Percentiles rank a stretch among this genome's conserved stretches.
phyloP scores from a whole-genome alignment of 2,113 vertebrate genomes.

The Megaceryle torquata region DNA sequence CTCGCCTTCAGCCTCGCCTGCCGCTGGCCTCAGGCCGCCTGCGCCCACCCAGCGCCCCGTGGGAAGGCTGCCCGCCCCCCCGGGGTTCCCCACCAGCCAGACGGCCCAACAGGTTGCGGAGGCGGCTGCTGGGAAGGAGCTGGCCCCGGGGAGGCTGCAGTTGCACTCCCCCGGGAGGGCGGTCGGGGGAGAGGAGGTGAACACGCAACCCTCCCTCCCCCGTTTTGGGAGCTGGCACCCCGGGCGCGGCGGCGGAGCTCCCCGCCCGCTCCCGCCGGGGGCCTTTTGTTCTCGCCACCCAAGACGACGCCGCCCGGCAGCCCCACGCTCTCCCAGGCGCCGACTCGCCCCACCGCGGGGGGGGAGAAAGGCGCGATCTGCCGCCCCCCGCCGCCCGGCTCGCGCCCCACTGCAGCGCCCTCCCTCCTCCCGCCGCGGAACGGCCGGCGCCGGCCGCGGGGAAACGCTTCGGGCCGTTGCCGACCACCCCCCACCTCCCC shows the following conservation, averaged over 20 bases:
- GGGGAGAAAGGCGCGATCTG: background rate
- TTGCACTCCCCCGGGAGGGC: background rate
- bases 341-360: background rate
- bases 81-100: background rate
- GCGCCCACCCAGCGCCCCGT: background rate
- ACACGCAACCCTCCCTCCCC: no score
- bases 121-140: background rate
- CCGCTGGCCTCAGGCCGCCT: background rate
- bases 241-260: background rate
- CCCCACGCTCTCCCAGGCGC: conserved; percentile 29
- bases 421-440: background rate
- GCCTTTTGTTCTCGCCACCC: conserved; percentile 51
- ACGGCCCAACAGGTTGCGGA: conserved; percentile 6
- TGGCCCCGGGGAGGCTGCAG: background rate
- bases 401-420: background rate
- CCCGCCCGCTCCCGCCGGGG: conserved; percentile 13
- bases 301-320: conserved; percentile 42
- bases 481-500: background rate
- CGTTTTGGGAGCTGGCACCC: background rate
- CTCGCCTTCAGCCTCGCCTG: background rate
- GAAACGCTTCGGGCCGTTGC: background rate
- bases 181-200: background rate
- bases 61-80: background rate
- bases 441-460: background rate
- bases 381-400: background rate